phyloP scores from a whole-genome alignment of 2,113 vertebrate species.

The Podarcis cretensis region DNA sequence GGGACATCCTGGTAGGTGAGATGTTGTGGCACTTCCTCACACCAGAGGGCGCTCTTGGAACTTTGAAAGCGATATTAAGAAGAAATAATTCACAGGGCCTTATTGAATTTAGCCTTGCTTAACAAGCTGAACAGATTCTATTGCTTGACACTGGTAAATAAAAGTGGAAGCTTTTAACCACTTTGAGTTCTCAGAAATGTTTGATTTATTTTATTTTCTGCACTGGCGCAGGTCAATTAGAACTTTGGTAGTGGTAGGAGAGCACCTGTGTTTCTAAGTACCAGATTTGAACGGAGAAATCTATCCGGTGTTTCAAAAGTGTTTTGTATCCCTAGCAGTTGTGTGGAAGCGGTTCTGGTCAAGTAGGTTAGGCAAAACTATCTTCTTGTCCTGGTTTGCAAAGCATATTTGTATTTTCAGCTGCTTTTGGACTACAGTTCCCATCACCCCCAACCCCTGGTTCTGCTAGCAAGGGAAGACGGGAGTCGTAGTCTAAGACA shows the following conservation, averaged over 20 bases:
- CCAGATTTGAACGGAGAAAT: not conserved
- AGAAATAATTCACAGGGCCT: not conserved
- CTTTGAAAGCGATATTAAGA: constrained; percentile 35
- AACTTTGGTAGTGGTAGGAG: not conserved
- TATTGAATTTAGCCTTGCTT: not conserved
- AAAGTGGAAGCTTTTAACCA: not conserved
- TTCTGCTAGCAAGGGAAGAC: too few species aligned
- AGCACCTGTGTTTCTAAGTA: not conserved
- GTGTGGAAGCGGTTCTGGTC: not conserved
- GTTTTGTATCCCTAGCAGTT: not conserved
- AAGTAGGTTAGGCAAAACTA: too few species aligned
- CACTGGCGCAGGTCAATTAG: not conserved
- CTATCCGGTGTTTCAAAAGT: not conserved
- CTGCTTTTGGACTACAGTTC: too few species aligned
- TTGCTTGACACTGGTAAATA: not conserved
- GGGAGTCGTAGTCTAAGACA: too few species aligned
- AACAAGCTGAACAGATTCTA: not conserved
- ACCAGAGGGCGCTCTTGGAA: constrained; percentile 76
- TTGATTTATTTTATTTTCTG: not conserved
- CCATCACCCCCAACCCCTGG: too few species aligned
- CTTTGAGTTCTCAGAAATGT: not conserved
- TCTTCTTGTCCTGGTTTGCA: not conserved
- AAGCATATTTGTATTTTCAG: not conserved
- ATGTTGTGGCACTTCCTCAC: not conserved
- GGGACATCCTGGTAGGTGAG: fast-evolving